Conservation (phyloP, 2,888 invertebrate genomes). For the Pseudococcus jackbeardsleyi region DNA sequence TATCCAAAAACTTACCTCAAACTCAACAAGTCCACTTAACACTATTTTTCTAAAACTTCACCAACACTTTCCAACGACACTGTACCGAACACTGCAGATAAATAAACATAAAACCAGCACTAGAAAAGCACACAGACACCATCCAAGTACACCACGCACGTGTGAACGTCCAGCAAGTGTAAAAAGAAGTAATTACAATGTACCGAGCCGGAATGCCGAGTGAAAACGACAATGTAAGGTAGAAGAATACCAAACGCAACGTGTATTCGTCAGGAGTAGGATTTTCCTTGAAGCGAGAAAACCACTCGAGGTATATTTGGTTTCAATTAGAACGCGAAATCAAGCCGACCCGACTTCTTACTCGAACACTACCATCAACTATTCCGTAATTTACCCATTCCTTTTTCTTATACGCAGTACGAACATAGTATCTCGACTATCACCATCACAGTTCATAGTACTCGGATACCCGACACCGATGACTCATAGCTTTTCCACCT, state of each 20-base stretch:
- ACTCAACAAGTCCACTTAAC: background rate
- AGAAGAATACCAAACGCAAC: background rate
- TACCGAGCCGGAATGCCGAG: background rate
- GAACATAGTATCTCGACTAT: background rate
- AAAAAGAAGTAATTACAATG: slow-evolving; percentile 36
- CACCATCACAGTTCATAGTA: background rate
- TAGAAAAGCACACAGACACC: background rate
- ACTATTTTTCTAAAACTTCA: background rate
- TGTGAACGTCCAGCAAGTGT: slow-evolving; percentile 29
- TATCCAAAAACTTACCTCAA: slow-evolving; percentile 2
- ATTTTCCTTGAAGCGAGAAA: slow-evolving; percentile 22
- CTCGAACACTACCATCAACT: background rate
- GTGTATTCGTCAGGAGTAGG: background rate
- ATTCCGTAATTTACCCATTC: background rate
- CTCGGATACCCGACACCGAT: slow-evolving; percentile 9
- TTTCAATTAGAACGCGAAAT: slow-evolving; percentile 10
- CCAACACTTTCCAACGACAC: background rate
- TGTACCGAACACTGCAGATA: background rate
- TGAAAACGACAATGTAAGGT: slow-evolving; percentile 44
- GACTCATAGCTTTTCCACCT: slow-evolving; percentile 42
- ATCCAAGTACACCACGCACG: slow-evolving; percentile 18
- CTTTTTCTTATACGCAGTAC: background rate
- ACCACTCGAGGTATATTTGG: background rate
- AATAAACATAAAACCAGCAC: background rate
- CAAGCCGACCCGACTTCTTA: background rate